Evolutionary conservation across 2,888 invertebrate species (phyloP).

Genomic region (Frankliniella intonsa): DNA sequence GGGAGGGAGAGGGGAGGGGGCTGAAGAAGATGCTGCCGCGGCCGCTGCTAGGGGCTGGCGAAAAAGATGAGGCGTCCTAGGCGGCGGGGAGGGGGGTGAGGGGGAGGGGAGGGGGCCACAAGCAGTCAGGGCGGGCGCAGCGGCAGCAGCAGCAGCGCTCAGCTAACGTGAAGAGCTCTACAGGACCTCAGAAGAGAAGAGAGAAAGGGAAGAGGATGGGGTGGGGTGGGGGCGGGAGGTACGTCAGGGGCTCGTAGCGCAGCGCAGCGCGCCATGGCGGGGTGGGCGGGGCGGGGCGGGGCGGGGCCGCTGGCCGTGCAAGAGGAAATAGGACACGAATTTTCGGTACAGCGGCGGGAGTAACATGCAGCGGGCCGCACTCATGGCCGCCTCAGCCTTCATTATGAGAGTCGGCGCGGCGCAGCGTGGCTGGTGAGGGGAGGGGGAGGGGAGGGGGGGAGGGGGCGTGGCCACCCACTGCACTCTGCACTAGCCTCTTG

Average conservation of each 20-base stretch:
- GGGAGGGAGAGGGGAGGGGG: not conserved
- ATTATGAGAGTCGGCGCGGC: not conserved
- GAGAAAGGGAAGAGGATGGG: too few relatives aligned
- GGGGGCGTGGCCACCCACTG: not conserved
- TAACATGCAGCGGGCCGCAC: too few relatives aligned
- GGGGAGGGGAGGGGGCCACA: not conserved
- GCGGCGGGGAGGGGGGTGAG: not conserved
- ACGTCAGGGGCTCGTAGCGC: too few relatives aligned
- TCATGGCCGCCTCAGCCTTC: too few relatives aligned
- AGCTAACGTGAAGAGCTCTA: constrained; percentile 3
- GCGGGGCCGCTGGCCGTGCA: too few relatives aligned
- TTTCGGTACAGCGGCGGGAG: too few relatives aligned
- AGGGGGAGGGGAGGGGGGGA: not conserved
- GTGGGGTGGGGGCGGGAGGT: too few relatives aligned
- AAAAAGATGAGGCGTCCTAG: not conserved
- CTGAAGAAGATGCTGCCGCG: not conserved
- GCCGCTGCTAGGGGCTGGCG: not conserved
- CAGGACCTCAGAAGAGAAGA: not conserved
- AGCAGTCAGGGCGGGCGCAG: not conserved
- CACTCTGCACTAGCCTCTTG: not conserved
- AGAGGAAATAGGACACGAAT: too few relatives aligned
- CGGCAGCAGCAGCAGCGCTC: not conserved
- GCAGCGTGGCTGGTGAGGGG: not conserved
- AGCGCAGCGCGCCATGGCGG: too few relatives aligned
- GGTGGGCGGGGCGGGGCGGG: too few relatives aligned